Evolutionary conservation across 2,797 vertebrate species (phyloP).

Genomic region (Podarcis siculus): DNA sequence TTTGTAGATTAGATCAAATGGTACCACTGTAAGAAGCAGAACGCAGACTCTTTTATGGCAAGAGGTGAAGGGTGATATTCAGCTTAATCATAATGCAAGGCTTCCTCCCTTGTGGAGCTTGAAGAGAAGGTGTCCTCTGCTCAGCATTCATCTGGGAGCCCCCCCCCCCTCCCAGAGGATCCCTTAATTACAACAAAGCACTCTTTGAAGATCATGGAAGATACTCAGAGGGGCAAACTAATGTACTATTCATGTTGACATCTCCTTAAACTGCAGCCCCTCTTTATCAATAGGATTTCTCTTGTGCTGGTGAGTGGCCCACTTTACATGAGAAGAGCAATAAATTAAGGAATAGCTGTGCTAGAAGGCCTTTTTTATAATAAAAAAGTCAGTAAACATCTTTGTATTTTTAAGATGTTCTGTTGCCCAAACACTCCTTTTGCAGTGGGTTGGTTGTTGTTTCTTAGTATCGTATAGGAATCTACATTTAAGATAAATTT

Average conservation of each 20-base stretch:
- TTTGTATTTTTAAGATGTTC: background rate
- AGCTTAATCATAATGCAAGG: slow-evolving; percentile 2
- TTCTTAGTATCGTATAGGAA: too few relatives aligned
- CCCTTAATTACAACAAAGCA: slow-evolving; percentile 59
- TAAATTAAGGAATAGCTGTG: background rate
- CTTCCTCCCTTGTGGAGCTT: slow-evolving; percentile 27
- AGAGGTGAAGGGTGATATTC: background rate
- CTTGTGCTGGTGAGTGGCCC: slow-evolving; percentile 41
- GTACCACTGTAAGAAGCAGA: background rate
- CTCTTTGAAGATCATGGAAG: slow-evolving; percentile 62
- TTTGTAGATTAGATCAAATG: slow-evolving; percentile 1
- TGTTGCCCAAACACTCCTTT: background rate
- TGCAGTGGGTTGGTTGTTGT: too few relatives aligned
- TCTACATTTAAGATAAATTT: background rate
- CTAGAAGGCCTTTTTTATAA: background rate
- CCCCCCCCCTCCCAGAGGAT: slow-evolving; percentile 7
- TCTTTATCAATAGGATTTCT: slow-evolving; percentile 45
- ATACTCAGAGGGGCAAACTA: slow-evolving; percentile 56
- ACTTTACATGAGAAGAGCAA: background rate
- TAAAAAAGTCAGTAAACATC: background rate
- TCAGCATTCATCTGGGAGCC: slow-evolving; percentile 6
- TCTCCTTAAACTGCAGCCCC: slow-evolving; percentile 51
- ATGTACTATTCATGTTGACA: slow-evolving; percentile 60
- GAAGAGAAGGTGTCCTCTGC: background rate
- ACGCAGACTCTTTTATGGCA: background rate